phyloP scores from a whole-genome alignment of 2,797 vertebrate genomes.

The Peromyscus nudipes region DNA sequence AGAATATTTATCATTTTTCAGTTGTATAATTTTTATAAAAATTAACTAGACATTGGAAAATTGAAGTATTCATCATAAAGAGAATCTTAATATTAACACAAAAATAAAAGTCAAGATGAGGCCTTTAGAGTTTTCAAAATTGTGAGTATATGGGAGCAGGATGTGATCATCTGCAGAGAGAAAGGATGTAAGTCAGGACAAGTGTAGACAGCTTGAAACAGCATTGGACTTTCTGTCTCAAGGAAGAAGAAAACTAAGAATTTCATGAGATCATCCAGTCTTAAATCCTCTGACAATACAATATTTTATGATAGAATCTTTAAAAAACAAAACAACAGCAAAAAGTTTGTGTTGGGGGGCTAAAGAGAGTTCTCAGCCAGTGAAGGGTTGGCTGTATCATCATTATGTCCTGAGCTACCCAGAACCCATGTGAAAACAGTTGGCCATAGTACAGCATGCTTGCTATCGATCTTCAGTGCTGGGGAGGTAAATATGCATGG shows the following conservation, averaged over 20 bases:
- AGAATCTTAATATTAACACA: neutral
- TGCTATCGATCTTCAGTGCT: neutral
- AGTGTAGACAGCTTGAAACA: neutral
- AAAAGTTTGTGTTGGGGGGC: neutral
- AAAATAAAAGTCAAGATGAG: constrained; percentile 61
- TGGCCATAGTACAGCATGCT: neutral
- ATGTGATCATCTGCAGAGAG: neutral
- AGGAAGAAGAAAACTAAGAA: neutral
- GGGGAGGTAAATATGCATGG: neutral
- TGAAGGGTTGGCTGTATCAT: neutral
- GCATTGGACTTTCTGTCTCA: neutral
- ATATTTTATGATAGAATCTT: neutral
- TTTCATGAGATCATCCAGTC: neutral
- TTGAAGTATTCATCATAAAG: constrained; percentile 40
- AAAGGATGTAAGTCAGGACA: neutral
- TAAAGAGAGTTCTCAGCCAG: neutral
- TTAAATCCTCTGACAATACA: neutral
- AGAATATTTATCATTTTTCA: constrained; percentile 54
- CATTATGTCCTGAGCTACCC: neutral
- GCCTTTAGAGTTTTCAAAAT: neutral
- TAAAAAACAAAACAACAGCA: neutral
- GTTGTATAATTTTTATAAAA: constrained; percentile 35
- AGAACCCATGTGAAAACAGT: neutral
- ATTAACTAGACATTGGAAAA: constrained; percentile 55
- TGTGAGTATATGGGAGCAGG: neutral